phyloP scores from a whole-genome alignment of 1,140 invertebrate species.

The Zaprionus gabonicus region DNA sequence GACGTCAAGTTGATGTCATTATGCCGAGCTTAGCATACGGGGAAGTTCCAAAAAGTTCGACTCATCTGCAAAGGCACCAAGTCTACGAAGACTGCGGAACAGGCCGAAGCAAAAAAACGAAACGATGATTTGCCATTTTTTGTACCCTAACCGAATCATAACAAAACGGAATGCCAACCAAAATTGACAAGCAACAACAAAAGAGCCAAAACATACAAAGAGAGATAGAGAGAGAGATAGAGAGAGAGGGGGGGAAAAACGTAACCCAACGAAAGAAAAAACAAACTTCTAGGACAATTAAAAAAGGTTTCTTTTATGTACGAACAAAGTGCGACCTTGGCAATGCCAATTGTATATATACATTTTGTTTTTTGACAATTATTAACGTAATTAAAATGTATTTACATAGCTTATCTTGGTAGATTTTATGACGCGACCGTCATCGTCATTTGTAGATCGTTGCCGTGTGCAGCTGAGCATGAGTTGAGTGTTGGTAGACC shows the following conservation, averaged over 20 bases:
- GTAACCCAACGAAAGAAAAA: conserved; percentile 38
- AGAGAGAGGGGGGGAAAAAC: background rate
- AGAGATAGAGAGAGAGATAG: background rate
- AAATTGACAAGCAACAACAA: conserved; percentile 40
- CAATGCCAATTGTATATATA: conserved; percentile 72
- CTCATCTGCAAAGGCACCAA: conserved; percentile 2
- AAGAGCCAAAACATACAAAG: conserved; percentile 6
- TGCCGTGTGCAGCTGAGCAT: conserved; percentile 73
- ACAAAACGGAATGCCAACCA: conserved; percentile 48
- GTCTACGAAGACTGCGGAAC: background rate
- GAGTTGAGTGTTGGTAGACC: background rate
- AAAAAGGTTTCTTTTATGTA: conserved; percentile 57
- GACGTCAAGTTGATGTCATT: conserved; percentile 21
- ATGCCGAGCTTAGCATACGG: conserved; percentile 10
- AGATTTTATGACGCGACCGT: conserved; percentile 66
- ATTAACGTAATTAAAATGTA: conserved; percentile 84
- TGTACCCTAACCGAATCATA: conserved; percentile 49
- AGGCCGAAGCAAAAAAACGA: conserved; percentile 41
- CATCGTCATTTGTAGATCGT: conserved; percentile 45
- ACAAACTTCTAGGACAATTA: conserved; percentile 79
- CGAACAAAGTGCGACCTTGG: conserved; percentile 69
- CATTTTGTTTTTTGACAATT: conserved; percentile 72
- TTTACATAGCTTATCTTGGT: conserved; percentile 77
- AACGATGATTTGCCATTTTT: conserved; percentile 63
- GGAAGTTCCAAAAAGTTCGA: conserved; percentile 23